Conservation (phyloP, 2,888 invertebrate genomes). For the Villa cingulata region DNA sequence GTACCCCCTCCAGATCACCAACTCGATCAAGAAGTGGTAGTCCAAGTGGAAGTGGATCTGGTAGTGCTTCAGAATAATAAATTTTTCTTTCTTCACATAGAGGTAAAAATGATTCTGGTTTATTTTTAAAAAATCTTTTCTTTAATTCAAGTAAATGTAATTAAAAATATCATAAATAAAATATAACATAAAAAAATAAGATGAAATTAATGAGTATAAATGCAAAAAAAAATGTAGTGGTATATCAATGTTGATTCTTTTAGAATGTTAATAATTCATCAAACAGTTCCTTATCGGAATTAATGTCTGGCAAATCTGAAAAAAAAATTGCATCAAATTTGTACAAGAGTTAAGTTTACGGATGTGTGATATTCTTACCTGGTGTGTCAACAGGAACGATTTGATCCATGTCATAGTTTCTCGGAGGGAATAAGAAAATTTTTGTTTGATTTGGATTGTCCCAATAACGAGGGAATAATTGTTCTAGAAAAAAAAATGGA, state of each 20-base stretch:
- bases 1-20: conserved; percentile 29
- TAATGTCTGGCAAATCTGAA: not conserved
- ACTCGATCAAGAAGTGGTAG: conserved; percentile 26
- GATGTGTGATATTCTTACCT: not conserved
- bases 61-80: conserved; percentile 32
- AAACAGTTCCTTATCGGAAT: not conserved
- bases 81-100: too few species aligned
- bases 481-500: not conserved
- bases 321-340: not conserved
- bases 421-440: not conserved
- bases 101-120: too few species aligned
- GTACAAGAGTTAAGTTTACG: too few species aligned
- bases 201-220: not conserved
- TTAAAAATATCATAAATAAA: not conserved
- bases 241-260: not conserved
- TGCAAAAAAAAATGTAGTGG: not conserved
- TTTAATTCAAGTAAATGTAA: too few species aligned
- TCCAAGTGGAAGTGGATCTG: conserved; percentile 26
- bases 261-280: not conserved
- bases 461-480: not conserved
- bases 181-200: not conserved
- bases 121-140: too few species aligned
- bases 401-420: not conserved
- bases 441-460: not conserved
- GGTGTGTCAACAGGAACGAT: not conserved